Evolutionary conservation across 2,888 invertebrate species (phyloP).

Genomic region (Rhingia rostrata): DNA sequence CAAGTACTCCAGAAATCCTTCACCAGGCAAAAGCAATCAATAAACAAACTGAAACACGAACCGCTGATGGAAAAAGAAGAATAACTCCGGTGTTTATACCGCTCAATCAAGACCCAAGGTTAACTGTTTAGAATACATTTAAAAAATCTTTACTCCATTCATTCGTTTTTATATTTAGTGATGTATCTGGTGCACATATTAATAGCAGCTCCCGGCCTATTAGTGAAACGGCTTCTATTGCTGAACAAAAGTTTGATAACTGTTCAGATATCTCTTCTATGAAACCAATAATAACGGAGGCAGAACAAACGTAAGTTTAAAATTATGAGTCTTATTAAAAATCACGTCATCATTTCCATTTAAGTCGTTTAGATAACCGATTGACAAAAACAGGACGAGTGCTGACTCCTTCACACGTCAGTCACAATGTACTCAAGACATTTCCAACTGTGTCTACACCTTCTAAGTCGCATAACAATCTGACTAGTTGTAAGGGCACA

Average conservation of each 20-base stretch:
- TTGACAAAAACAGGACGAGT: constrained; percentile 77
- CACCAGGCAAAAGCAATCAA: constrained; percentile 85
- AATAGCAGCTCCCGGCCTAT: constrained; percentile 75
- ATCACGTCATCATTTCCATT: constrained; percentile 1
- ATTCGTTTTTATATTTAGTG: constrained; percentile 5
- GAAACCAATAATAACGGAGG: constrained; percentile 77
- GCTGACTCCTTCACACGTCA: constrained; percentile 73
- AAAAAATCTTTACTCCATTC: not conserved
- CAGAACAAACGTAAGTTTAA: constrained; percentile 76
- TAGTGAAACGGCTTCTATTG: constrained; percentile 51
- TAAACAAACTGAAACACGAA: constrained; percentile 96
- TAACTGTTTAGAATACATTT: not conserved
- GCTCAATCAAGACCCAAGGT: constrained; percentile 85
- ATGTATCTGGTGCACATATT: constrained; percentile 62
- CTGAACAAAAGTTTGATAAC: constrained; percentile 55
- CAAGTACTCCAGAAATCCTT: constrained; percentile 16
- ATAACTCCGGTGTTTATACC: constrained; percentile 98
- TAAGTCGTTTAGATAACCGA: constrained; percentile 79
- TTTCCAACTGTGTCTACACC: constrained; percentile 69
- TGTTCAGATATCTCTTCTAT: constrained; percentile 55
- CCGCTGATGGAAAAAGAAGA: constrained; percentile 96
- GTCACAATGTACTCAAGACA: constrained; percentile 69
- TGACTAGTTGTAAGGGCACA: constrained; percentile 40
- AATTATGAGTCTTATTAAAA: not conserved
- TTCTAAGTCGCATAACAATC: constrained; percentile 39